Conservation (phyloP, 2,888 invertebrate genomes). For the Strigamia crassipes region DNA sequence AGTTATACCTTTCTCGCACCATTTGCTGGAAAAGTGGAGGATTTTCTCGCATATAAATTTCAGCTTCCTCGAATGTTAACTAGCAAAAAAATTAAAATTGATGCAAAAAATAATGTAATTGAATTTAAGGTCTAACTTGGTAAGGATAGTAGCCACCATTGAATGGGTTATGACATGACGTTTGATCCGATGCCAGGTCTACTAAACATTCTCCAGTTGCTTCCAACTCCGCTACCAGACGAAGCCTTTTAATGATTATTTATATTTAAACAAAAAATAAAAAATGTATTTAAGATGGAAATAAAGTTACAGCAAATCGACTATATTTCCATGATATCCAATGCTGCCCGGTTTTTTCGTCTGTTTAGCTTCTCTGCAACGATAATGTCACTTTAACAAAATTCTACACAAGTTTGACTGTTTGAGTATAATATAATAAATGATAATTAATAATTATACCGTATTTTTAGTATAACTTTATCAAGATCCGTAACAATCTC, state of each 20-base stretch:
- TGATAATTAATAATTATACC: no score
- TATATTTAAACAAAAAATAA: neutral
- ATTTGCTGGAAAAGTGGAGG: conserved; percentile 62
- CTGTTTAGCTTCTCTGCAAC: conserved; percentile 52
- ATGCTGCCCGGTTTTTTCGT: conserved; percentile 61
- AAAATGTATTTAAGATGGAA: conserved; percentile 57
- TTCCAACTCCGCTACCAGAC: conserved; percentile 62
- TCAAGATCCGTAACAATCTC: conserved; percentile 62
- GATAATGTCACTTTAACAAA: neutral
- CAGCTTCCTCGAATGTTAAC: conserved; percentile 60
- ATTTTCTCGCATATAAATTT: conserved; percentile 62
- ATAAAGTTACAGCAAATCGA: no score
- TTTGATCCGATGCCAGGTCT: conserved; percentile 68
- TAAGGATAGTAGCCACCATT: conserved; percentile 67
- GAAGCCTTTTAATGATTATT: conserved; percentile 59
- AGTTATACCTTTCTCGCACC: conserved; percentile 63
- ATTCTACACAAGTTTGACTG: no score
- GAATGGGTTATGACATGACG: conserved; percentile 67
- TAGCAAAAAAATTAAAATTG: neutral
- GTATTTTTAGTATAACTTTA: conserved; percentile 59
- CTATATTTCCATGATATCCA: conserved; percentile 66
- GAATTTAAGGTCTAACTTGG: conserved; percentile 55
- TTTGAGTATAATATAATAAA: no score
- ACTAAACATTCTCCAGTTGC: conserved; percentile 63
- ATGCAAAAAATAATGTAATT: neutral